Base-by-base conservation (phyloP, 2,888 invertebrate species). In the Troides oblongomaculatus region DNA sequence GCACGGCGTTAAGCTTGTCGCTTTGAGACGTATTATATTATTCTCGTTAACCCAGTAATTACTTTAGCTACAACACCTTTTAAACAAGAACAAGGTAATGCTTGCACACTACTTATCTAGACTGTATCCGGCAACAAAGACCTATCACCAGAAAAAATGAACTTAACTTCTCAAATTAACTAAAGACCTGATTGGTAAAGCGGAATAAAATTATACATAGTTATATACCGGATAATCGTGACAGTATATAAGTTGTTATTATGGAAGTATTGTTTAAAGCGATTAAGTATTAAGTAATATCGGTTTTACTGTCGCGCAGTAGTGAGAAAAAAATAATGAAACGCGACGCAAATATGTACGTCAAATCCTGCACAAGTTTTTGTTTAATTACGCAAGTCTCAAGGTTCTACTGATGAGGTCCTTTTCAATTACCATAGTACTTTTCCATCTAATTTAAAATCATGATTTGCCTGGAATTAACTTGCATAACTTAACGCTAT, bases 371-470 rank as follows among this genome's bases (percentile, higher is more conserved):
- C 8, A 21, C 14, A 50, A 50, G 59, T 30, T 25, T 59, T 59
- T 59, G 30, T 14, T n/a, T 25, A 25, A 25, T 59, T 59, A 59
- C 30, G 25, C 30, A 17, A 25, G 17, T 23, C 30, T 3, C 10
- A 57, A 57, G 8, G n/a, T 50, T 50, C 57, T 21, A 23, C 8
- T 8, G 56, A 6, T n/a, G 53, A 57, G 39, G 39, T 21, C 21
- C 46, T 62, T 2, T 46, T 50, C 43, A 3, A 62, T n/a, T 7
- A 39, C 14, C 30, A 8, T 10, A 25, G 63, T 63, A 36, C 50
- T 50, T 63, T 63, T 63, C 63, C 63, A 25, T 53, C n/a, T 63
- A 63, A 63, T 53, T 63, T 50, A 53, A 30, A n/a, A n/a, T 6
- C 30, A 18, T 53, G 63, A 63, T 46, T 21, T 4, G 25, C 14